phyloP scores from a whole-genome alignment of 2,797 vertebrate genomes.

The Argyrosomus regius region DNA sequence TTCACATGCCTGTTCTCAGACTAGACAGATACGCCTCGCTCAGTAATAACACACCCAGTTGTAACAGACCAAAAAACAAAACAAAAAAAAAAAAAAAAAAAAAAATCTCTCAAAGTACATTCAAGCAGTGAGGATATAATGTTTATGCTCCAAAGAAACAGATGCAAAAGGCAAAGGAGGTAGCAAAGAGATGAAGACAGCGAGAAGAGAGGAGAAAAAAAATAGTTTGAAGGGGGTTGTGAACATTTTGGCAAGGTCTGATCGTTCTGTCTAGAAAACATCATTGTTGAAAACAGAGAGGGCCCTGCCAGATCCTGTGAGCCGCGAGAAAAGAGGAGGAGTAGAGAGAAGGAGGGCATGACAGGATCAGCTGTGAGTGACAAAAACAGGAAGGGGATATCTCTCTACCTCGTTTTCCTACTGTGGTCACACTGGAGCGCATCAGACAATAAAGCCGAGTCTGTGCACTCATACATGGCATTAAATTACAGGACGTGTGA shows the following conservation, averaged over 20 bases:
- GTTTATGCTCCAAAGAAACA: conserved; percentile 35
- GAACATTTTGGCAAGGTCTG: conserved; percentile 63
- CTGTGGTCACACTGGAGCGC: conserved; percentile 69
- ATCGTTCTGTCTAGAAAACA: conserved; percentile 70
- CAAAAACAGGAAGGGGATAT: conserved; percentile 89
- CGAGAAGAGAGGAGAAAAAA: not conserved
- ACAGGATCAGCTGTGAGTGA: conserved; percentile 84
- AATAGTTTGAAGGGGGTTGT: conserved; percentile 40
- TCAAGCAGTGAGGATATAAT: conserved; percentile 1
- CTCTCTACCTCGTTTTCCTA: conserved; percentile 82
- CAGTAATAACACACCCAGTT: conserved; percentile 45
- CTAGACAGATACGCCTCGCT: conserved; percentile 33
- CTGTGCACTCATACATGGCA: conserved; percentile 31
- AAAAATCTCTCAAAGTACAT: conserved; percentile 1
- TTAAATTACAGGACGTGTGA: conserved; percentile 39
- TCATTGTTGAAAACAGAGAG: conserved; percentile 73
- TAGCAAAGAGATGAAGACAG: conserved; percentile 26
- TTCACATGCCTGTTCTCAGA: conserved; percentile 45
- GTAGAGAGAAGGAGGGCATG: conserved; percentile 73
- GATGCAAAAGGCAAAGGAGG: conserved; percentile 25
- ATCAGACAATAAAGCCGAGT: conserved; percentile 66
- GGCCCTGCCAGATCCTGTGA: conserved; percentile 71
- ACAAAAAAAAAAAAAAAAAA: not conserved
- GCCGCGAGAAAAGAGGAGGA: conserved; percentile 71
- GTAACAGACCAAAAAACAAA: conserved; percentile 6